Percentiles rank a stretch among this genome's conserved stretches.
These are phyloP conservation scores for Micropterix aruncella DNA, from an alignment of 2,888 invertebrate genomes.

Conservation along the genomic window DNA sequence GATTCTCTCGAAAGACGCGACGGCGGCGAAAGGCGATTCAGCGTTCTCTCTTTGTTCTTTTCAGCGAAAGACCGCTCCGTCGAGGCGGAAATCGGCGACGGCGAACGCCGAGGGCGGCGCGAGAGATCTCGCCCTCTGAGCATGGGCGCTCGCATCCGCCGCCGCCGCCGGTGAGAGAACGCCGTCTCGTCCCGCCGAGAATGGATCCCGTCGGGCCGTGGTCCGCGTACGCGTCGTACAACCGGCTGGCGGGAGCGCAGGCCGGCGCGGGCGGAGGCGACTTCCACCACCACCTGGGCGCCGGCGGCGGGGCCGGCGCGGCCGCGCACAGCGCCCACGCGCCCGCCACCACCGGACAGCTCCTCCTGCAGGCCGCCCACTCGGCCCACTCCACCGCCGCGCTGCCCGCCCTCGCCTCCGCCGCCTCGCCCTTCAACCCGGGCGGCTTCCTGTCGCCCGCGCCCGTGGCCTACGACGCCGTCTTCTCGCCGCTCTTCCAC, in stretches of 20 bases:
- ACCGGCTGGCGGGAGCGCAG: slow-evolving; percentile 61
- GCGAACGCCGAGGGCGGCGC: background rate
- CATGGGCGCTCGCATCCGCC: background rate
- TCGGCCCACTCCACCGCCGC: slow-evolving; percentile 46
- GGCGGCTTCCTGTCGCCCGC: slow-evolving; percentile 63
- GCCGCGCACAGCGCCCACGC: slow-evolving; percentile 36
- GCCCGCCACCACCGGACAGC: slow-evolving; percentile 49
- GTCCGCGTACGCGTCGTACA: slow-evolving; percentile 72
- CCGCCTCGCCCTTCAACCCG: slow-evolving; percentile 52
- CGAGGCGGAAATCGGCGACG: too few relatives aligned
- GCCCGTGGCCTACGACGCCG: slow-evolving; percentile 66
- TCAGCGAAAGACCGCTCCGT: background rate
- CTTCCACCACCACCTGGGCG: slow-evolving; percentile 52
- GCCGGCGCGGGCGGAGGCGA: slow-evolving; percentile 52
- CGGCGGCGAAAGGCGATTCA: too few relatives aligned
- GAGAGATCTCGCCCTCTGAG: background rate
- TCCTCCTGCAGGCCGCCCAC: slow-evolving; percentile 51
- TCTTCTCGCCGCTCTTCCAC: slow-evolving; percentile 72
- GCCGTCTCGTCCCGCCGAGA: slow-evolving; percentile 14
- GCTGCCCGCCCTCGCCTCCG: slow-evolving; percentile 44
- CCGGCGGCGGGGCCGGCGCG: slow-evolving; percentile 37
- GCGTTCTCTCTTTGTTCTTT: background rate
- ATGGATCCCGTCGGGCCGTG: slow-evolving; percentile 89
- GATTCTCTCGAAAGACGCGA: too few relatives aligned
- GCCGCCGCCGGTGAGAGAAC: background rate